Evolutionary conservation across 2,888 invertebrate species (phyloP).

Genomic region (Pristionchus mayeri): DNA sequence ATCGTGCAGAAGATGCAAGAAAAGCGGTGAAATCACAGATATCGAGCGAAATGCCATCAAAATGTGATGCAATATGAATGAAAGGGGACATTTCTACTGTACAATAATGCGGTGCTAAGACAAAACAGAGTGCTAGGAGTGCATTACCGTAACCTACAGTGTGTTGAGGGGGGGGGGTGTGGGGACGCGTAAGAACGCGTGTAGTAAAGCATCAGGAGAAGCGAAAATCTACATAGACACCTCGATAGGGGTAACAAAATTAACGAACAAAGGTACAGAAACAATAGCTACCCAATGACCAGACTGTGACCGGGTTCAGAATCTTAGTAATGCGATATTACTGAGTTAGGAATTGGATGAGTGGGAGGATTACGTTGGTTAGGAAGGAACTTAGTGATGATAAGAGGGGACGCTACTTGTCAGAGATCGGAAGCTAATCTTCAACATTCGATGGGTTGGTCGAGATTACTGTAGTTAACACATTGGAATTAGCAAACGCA

Average conservation of each 20-base stretch:
- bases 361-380: neutral
- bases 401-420: neutral
- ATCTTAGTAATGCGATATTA: conserved; percentile 27
- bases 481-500: neutral
- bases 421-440: conserved; percentile 24
- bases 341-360: neutral
- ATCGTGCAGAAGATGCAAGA: conserved; percentile 14
- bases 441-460: conserved; percentile 1
- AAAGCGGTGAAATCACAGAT: neutral
- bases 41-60: neutral
- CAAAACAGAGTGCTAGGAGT: neutral
- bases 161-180: neutral
- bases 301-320: conserved; percentile 27
- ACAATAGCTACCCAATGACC: conserved; percentile 33
- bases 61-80: conserved; percentile 2
- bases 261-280: neutral
- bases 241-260: neutral
- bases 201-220: conserved; percentile 1
- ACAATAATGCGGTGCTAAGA: neutral
- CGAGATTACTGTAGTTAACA: neutral
- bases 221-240: neutral
- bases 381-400: neutral
- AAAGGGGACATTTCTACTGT: neutral
- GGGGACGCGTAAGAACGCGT: neutral
- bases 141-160: neutral